Percentiles rank a stretch among this genome's conserved stretches.
These are phyloP conservation scores for Anthrax anthrax DNA, from an alignment of 2,888 invertebrate genomes.

Conservation along the genomic window DNA sequence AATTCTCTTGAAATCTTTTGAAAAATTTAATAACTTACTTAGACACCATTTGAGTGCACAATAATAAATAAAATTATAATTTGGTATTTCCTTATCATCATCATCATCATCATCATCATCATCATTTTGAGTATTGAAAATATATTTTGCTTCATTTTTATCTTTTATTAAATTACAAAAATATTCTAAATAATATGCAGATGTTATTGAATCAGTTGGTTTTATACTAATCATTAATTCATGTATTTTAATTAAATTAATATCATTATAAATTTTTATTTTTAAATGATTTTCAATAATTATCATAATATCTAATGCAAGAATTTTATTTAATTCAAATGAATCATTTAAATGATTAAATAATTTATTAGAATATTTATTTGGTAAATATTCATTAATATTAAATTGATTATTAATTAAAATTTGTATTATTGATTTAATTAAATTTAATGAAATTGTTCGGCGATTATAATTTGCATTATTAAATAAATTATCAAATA, in stretches of 20 bases:
- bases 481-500: slow-evolving; percentile 42
- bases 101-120: too few species aligned
- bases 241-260: slow-evolving; percentile 16
- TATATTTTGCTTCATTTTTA: not conserved
- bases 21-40: not conserved
- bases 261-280: slow-evolving; percentile 3
- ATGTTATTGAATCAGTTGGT: slow-evolving; percentile 63
- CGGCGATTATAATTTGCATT: slow-evolving; percentile 50
- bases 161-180: slow-evolving; percentile 18
- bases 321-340: slow-evolving; percentile 61
- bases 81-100: slow-evolving; percentile 4
- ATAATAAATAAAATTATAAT: slow-evolving; percentile 16
- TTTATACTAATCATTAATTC: slow-evolving; percentile 49
- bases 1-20: too few species aligned
- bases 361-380: slow-evolving; percentile 14
- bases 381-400: slow-evolving; percentile 27
- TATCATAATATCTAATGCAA: slow-evolving; percentile 45
- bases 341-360: slow-evolving; percentile 50
- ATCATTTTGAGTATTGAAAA: not conserved
- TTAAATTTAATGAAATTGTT: slow-evolving; percentile 41
- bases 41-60: slow-evolving; percentile 22
- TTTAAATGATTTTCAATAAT: slow-evolving; percentile 17
- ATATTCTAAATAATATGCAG: slow-evolving; percentile 49
- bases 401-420: slow-evolving; percentile 30
- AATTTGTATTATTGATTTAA: slow-evolving; percentile 30